Evolutionary conservation across 2,888 invertebrate genomes (phyloP).

Genomic region (Ophioninae sp.): DNA sequence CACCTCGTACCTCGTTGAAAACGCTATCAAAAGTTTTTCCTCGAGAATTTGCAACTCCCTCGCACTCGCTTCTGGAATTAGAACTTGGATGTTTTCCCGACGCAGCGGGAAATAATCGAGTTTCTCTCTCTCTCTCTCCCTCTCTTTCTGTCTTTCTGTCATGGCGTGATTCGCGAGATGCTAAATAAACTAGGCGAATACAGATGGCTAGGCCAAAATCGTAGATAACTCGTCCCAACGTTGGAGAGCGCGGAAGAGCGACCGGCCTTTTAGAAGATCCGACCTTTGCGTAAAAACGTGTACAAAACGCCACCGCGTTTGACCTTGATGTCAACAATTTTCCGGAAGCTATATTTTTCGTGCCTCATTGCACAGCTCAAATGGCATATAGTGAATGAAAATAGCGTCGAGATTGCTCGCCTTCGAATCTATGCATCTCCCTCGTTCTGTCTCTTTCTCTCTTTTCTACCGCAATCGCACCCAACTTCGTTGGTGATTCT

Average conservation of each 20-base stretch:
- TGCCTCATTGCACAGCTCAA: constrained; percentile 57
- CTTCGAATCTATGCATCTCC: constrained; percentile 48
- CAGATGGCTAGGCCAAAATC: constrained; percentile 43
- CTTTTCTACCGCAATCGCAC: constrained; percentile 13
- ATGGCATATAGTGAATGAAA: constrained; percentile 9
- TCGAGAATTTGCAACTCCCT: constrained; percentile 47
- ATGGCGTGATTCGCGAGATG: constrained; percentile 35
- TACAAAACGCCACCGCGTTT: constrained; percentile 49
- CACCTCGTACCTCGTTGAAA: constrained; percentile 30
- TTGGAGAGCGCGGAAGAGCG: constrained; percentile 34
- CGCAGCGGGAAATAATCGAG: constrained; percentile 53
- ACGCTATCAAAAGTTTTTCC: constrained; percentile 50
- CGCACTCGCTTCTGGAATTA: constrained; percentile 50
- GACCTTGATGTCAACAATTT: constrained; percentile 61
- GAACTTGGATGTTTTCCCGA: constrained; percentile 43
- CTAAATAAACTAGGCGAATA: constrained; percentile 47
- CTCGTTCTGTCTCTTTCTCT: constrained; percentile 26
- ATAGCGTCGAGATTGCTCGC: constrained; percentile 57
- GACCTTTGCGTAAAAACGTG: constrained; percentile 54
- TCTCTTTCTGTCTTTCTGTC: no score
- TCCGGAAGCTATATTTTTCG: constrained; percentile 64
- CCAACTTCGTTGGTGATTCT: constrained; percentile 4
- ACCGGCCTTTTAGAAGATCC: not conserved
- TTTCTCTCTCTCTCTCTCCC: no score
- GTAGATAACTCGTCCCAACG: constrained; percentile 52